Conservation (phyloP, 2,113 vertebrate species). For the Neoarius graeffei region DNA sequence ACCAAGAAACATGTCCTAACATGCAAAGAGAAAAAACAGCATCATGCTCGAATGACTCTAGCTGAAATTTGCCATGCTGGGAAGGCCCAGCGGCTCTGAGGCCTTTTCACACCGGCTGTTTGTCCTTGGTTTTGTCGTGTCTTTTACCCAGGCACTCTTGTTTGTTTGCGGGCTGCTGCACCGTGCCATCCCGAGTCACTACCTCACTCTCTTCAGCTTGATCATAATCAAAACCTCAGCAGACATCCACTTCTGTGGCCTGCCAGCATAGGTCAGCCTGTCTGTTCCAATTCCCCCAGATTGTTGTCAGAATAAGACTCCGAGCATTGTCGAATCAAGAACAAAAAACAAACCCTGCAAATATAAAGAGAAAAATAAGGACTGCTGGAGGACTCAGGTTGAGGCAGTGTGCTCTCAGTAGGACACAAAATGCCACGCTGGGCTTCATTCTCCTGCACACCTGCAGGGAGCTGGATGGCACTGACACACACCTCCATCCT, state of each 20-base stretch:
- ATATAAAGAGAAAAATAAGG: constrained; percentile 5
- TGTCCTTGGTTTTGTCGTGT: constrained; percentile 34
- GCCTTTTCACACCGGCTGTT: constrained; percentile 48
- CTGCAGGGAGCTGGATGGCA: constrained; percentile 37
- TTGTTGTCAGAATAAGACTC: constrained; percentile 35
- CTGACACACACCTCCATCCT: constrained; percentile 15
- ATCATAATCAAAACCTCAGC: constrained; percentile 37
- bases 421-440: constrained; percentile 35
- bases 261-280: constrained; percentile 18
- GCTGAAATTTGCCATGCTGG: constrained; percentile 40
- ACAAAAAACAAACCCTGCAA: background rate
- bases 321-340: constrained; percentile 15
- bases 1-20: background rate
- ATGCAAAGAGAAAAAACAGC: background rate
- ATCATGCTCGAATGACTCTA: constrained; percentile 16
- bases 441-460: constrained; percentile 31
- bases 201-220: constrained; percentile 26
- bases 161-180: constrained; percentile 4
- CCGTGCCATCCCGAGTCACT: constrained; percentile 1
- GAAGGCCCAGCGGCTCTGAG: constrained; percentile 35
- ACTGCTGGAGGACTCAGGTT: constrained; percentile 2
- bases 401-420: constrained; percentile 25
- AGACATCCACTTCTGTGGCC: constrained; percentile 28
- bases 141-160: constrained; percentile 15
- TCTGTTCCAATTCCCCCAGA: constrained; percentile 33